phyloP scores from a whole-genome alignment of 1,140 invertebrate species.

The Ericerus pela region DNA sequence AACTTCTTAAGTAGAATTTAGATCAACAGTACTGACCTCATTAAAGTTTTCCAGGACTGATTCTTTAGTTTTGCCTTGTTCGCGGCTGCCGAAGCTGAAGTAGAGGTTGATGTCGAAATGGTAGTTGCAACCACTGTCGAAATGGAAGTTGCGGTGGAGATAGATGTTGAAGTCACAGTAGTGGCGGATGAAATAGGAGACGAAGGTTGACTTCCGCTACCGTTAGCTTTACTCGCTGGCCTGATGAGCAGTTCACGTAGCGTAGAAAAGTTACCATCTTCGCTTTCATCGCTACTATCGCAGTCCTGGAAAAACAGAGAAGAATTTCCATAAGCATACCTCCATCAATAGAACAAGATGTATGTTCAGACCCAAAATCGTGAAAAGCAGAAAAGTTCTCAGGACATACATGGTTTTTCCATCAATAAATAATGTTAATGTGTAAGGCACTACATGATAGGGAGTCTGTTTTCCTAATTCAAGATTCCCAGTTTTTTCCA shows the following conservation, averaged over 20 bases:
- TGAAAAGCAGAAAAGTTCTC: too few species aligned
- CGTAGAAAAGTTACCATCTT: constrained; percentile 63
- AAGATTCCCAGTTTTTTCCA: too few species aligned
- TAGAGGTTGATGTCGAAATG: not conserved
- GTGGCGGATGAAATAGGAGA: constrained; percentile 21
- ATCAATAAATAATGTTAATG: too few species aligned
- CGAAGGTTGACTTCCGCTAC: constrained; percentile 40
- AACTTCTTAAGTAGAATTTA: not conserved
- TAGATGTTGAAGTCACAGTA: not conserved
- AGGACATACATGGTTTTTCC: too few species aligned
- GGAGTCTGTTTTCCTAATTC: too few species aligned
- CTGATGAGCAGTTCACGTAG: constrained; percentile 64
- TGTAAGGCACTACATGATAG: too few species aligned
- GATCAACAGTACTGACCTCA: constrained; percentile 50
- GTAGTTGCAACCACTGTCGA: not conserved
- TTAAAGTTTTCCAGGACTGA: constrained; percentile 49
- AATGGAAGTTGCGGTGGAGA: too few species aligned
- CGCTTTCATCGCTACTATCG: constrained; percentile 36
- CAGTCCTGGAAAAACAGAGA: constrained; percentile 29
- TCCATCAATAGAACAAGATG: too few species aligned
- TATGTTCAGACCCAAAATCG: too few species aligned
- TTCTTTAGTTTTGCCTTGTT: constrained; percentile 31
- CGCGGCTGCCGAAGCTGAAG: constrained; percentile 24
- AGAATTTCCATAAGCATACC: not conserved
- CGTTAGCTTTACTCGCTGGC: constrained; percentile 46